Percentiles rank a stretch among this genome's conserved stretches.
Conservation (phyloP, 2,888 invertebrate species). For the Tetranychus truncatus region DNA sequence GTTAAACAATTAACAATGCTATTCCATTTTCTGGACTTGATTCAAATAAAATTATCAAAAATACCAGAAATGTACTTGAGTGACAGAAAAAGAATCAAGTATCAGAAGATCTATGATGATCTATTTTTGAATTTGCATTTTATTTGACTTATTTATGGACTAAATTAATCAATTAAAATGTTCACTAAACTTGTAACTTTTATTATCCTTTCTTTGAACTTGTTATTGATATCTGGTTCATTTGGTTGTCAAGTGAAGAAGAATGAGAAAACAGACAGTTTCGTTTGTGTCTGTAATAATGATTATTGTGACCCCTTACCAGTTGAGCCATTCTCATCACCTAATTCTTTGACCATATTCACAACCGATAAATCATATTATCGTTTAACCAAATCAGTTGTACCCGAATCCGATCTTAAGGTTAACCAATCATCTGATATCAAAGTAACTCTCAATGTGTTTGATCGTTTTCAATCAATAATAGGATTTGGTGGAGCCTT, state of each 20-base stretch:
- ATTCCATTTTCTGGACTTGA: too few relatives aligned
- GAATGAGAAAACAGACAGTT: background rate
- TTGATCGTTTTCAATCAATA: background rate
- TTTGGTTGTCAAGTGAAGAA: background rate
- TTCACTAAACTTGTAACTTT: too few relatives aligned
- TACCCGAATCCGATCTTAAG: background rate
- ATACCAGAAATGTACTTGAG: too few relatives aligned
- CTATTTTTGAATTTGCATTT: too few relatives aligned
- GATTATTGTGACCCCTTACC: background rate
- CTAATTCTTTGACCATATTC: background rate
- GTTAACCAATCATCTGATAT: background rate
- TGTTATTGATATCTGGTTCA: background rate
- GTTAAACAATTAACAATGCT: too few relatives aligned
- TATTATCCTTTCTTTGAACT: too few relatives aligned
- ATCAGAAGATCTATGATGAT: too few relatives aligned
- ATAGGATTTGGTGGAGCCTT: slow-evolving; percentile 31
- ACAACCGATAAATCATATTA: background rate
- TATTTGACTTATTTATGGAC: too few relatives aligned
- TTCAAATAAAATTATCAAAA: too few relatives aligned
- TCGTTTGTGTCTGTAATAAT: background rate
- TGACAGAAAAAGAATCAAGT: too few relatives aligned
- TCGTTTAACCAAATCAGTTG: background rate
- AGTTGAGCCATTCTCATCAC: background rate
- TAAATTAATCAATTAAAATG: too few relatives aligned
- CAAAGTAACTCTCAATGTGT: background rate